Base-by-base conservation (phyloP, 2,888 invertebrate genomes). In the Osmoderma eremita region DNA sequence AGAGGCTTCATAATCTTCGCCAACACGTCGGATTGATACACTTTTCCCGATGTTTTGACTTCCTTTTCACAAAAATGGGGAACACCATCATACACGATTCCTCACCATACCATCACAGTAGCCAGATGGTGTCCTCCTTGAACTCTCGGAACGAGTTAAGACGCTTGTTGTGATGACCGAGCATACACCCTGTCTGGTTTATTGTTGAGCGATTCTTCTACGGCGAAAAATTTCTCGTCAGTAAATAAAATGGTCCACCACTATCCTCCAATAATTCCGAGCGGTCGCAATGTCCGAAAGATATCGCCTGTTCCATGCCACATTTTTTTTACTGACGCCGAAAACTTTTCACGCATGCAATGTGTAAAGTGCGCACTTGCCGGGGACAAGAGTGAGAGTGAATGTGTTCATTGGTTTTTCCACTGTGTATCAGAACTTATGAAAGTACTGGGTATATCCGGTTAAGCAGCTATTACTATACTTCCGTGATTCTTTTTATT, bases 121-220 rank as follows among this genome's bases (percentile, higher is more conserved):
- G 36, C 36, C 36, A 13, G 12, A 41, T 41, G 41, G 41, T n/a
- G 41, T n/a, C 3, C 41, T 41, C 12, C 8, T 41, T 41, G 41
- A 41, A 41, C 41, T 41, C 41, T 64, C 61, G 24, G 24, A 24
- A 24, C 3, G 5, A 24, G 24, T 24, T 24, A 3, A 67, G 65
- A 30, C 6, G 62, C 67, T 54, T 70, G 69, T 49, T 51, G 39
- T 4, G 64, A 63, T 3, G 49, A 67, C 15, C 58, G n/a, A 42
- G 68, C 65, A 49, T 72, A 70, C 22, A 70, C 49, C 17, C 63
- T 51, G 49, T 69, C 68, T 38, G 64, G 61, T 42, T 68, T 68
- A 30, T 56, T 53, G 54, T 69, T 72, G 24, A 61, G 69, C 20
- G 65, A 50, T 41, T 41, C 41, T 41, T 3, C 3, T 41, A 41